Conservation (phyloP, 35 echinoderm and acorn worm genomes). For the Stichopus chloronotus region DNA sequence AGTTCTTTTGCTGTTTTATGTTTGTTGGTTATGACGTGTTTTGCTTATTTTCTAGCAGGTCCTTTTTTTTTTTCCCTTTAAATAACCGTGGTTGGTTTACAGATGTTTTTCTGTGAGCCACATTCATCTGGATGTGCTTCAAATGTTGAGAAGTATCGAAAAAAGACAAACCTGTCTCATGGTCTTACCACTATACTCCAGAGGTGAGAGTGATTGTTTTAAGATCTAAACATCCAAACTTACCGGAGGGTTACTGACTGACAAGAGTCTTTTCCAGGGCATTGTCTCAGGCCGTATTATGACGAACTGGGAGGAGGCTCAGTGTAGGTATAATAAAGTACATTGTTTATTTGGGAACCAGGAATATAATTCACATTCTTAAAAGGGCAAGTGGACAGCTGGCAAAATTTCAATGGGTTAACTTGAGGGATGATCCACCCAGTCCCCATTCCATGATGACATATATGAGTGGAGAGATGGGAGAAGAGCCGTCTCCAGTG, state of each 20-base stretch:
- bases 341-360: not conserved
- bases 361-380: not conserved
- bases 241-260: not conserved
- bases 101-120: no score
- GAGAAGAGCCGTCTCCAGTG: not conserved
- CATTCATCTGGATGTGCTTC: no score
- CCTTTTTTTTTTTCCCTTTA: no score
- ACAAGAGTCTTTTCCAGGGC: not conserved
- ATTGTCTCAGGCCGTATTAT: no score
- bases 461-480: not conserved
- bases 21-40: no score
- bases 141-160: no score
- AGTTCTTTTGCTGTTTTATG: no score
- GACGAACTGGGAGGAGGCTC: not conserved
- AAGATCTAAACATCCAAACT: conserved; percentile 27
- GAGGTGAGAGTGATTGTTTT: conserved; percentile 24
- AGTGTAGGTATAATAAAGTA: not conserved
- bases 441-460: not conserved
- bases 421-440: not conserved
- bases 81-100: no score
- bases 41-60: no score
- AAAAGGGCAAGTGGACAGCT: not conserved
- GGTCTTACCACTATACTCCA: not conserved
- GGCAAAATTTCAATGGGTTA: not conserved
- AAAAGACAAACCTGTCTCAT: no score